phyloP scores from a whole-genome alignment of 2,888 invertebrate species.

The Campoletis raptor region DNA sequence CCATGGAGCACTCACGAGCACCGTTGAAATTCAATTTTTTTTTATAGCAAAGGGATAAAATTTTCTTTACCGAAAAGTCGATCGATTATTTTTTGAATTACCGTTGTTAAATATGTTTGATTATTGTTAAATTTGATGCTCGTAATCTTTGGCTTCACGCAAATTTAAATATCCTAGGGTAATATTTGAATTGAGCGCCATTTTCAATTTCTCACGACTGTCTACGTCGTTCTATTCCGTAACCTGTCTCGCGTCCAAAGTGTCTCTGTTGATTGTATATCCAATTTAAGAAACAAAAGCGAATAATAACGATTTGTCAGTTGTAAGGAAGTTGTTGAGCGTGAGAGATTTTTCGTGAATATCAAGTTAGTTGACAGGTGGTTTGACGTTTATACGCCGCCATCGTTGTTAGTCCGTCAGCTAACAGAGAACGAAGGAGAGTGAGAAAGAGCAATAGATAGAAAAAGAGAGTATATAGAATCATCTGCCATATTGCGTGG shows the following conservation, averaged over 20 bases:
- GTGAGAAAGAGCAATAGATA: slow-evolving; percentile 11
- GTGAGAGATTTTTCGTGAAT: slow-evolving; percentile 23
- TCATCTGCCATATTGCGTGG: slow-evolving; percentile 76
- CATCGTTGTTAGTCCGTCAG: slow-evolving; percentile 71
- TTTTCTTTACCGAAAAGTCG: background rate
- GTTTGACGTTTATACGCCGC: slow-evolving; percentile 76
- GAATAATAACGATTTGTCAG: slow-evolving; percentile 34
- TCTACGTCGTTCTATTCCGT: slow-evolving; percentile 42
- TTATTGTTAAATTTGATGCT: background rate
- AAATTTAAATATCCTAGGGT: slow-evolving; percentile 26
- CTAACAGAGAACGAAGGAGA: slow-evolving; percentile 7
- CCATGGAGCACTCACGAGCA: background rate
- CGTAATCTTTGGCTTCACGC: background rate
- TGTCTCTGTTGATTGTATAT: slow-evolving; percentile 9
- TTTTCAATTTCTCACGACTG: slow-evolving; percentile 31
- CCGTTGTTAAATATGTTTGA: background rate
- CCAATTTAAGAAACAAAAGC: slow-evolving; percentile 44
- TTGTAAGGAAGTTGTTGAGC: slow-evolving; percentile 1
- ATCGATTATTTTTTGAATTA: background rate
- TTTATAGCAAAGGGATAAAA: background rate
- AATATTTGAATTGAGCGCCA: slow-evolving; percentile 53
- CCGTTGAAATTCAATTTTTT: background rate
- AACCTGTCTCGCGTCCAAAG: slow-evolving; percentile 31
- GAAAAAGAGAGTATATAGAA: slow-evolving; percentile 57
- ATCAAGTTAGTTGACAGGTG: slow-evolving; percentile 73